Conservation (phyloP, 2,888 invertebrate species). For the Alentia gelatinosa region DNA sequence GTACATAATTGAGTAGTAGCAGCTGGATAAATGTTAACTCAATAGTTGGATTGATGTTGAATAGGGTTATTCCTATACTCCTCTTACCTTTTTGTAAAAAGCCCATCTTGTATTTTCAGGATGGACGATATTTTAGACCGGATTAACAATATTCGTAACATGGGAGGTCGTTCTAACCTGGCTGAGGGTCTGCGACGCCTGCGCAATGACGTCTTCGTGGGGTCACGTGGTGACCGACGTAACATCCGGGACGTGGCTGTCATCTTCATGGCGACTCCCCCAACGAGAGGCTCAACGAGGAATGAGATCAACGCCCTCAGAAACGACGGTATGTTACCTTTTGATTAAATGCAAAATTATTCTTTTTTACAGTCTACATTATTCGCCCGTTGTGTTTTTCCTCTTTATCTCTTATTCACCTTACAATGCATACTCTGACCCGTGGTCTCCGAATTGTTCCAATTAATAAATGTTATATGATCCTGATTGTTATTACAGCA, state of each 20-base stretch:
- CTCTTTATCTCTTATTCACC: no score
- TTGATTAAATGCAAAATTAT: neutral
- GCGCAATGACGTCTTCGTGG: neutral
- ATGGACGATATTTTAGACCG: neutral
- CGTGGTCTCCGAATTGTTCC: no score
- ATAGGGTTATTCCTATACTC: no score
- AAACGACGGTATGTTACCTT: neutral
- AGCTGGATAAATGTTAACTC: no score
- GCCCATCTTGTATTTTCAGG: neutral
- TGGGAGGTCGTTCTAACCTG: neutral
- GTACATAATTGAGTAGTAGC: no score
- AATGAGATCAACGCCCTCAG: neutral
- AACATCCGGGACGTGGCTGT: neutral
- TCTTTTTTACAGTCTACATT: no score
- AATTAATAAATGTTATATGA: no score
- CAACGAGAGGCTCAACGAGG: neutral
- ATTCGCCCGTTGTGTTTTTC: no score
- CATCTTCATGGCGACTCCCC: neutral
- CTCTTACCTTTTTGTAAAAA: no score
- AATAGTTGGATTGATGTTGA: no score
- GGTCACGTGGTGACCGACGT: neutral
- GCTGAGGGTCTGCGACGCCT: neutral
- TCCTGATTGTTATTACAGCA: no score
- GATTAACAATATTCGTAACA: neutral
- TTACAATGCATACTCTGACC: no score